Conservation (phyloP, 1,140 invertebrate species). For the Drosophila pandora region DNA sequence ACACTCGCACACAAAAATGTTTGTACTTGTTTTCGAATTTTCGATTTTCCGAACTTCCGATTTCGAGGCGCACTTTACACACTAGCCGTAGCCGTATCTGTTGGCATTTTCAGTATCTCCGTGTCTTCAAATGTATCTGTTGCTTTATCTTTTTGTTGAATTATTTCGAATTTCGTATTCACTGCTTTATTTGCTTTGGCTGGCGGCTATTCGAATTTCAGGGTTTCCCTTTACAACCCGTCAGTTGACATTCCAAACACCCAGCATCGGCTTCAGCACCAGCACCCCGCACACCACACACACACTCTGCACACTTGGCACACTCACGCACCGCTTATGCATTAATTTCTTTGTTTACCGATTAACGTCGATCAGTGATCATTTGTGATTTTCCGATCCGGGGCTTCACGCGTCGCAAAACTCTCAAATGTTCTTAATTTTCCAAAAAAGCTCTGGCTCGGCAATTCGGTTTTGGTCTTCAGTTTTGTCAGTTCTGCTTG, state of each 20-base stretch:
- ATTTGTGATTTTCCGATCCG: slow-evolving; percentile 1
- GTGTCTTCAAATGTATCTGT: slow-evolving; percentile 18
- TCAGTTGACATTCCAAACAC: slow-evolving; percentile 77
- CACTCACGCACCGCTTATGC: slow-evolving; percentile 29
- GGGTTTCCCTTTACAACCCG: slow-evolving; percentile 79
- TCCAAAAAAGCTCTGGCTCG: slow-evolving; percentile 18
- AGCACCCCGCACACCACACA: slow-evolving; percentile 29
- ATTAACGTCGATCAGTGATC: slow-evolving; percentile 20
- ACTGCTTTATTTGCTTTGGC: slow-evolving; percentile 47
- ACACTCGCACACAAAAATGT: neutral
- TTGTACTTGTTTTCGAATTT: slow-evolving; percentile 2
- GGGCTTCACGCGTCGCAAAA: slow-evolving; percentile 21
- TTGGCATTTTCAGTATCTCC: slow-evolving; percentile 11
- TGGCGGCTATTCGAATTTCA: slow-evolving; percentile 64
- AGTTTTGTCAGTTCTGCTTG: slow-evolving; percentile 34
- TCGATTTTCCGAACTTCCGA: neutral
- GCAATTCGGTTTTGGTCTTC: slow-evolving; percentile 18
- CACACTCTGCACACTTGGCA: slow-evolving; percentile 25
- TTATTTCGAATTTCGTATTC: slow-evolving; percentile 46
- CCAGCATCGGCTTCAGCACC: slow-evolving; percentile 41
- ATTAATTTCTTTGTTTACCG: slow-evolving; percentile 54
- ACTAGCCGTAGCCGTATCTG: slow-evolving; percentile 5
- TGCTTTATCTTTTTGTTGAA: slow-evolving; percentile 44
- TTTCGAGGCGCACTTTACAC: slow-evolving; percentile 9
- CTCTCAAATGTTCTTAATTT: slow-evolving; percentile 25